A percentile compares a stretch with the other conserved stretches of the same genome.
Conservation (phyloP, 2,113 vertebrate genomes). For the Oxyura jamaicensis region DNA sequence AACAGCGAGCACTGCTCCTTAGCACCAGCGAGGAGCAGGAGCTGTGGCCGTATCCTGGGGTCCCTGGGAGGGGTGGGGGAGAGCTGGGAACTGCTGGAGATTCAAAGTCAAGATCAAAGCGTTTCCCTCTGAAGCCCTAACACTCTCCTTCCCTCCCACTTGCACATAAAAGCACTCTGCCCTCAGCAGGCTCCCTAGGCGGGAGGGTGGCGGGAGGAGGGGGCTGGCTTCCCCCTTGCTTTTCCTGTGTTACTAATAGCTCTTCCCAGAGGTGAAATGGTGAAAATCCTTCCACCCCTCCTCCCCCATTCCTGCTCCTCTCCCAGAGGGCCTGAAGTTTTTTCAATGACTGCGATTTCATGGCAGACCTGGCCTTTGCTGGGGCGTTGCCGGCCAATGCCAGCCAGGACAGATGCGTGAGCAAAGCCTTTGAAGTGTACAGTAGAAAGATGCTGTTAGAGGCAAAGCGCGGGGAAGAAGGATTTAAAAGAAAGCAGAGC, state of each 20-base stretch:
- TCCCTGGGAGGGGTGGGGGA: slow-evolving; percentile 6
- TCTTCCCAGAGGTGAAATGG: slow-evolving; percentile 40
- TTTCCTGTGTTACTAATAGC: slow-evolving; percentile 59
- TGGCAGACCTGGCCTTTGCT: not conserved
- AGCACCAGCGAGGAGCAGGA: not conserved
- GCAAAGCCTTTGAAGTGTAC: slow-evolving; percentile 64
- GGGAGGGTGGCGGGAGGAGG: slow-evolving; percentile 28
- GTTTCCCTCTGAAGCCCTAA: slow-evolving; percentile 66
- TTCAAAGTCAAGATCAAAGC: slow-evolving; percentile 80
- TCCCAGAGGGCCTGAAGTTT: not conserved
- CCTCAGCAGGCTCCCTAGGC: slow-evolving; percentile 51
- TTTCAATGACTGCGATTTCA: slow-evolving; percentile 1
- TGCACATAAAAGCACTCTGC: slow-evolving; percentile 70
- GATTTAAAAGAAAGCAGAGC: slow-evolving; percentile 51
- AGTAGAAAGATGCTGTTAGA: slow-evolving; percentile 49
- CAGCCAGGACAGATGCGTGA: not conserved
- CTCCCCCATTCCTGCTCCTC: not conserved
- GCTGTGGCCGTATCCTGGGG: not conserved
- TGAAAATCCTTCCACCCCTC: slow-evolving; percentile 18
- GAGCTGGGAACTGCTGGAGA: slow-evolving; percentile 46
- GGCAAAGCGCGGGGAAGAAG: slow-evolving; percentile 5
- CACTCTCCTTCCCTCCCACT: slow-evolving; percentile 67
- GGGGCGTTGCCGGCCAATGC: not conserved
- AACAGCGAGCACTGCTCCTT: not conserved
- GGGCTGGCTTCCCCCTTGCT: not conserved